These are phyloP conservation scores for Rhodophaea formosa DNA, from an alignment of 2,888 invertebrate genomes.

Conservation along the genomic window DNA sequence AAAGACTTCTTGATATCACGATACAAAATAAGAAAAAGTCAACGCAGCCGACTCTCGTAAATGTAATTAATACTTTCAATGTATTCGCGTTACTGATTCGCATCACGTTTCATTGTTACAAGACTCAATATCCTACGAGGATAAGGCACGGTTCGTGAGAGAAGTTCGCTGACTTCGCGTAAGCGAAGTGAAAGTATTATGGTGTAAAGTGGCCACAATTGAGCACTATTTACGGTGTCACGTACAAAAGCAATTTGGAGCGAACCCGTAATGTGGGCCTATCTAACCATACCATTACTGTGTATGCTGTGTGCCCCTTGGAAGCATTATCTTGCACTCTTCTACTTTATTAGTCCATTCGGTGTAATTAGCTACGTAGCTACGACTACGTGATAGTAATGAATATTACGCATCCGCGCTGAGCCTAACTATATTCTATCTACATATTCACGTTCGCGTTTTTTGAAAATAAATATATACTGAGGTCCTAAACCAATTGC, in stretches of 20 bases:
- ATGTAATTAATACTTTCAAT: slow-evolving; percentile 11
- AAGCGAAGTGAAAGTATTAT: slow-evolving; percentile 50
- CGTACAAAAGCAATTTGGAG: slow-evolving; percentile 52
- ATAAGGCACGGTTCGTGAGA: slow-evolving; percentile 24
- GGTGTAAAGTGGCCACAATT: slow-evolving; percentile 44
- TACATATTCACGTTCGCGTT: background rate
- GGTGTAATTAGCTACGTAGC: background rate
- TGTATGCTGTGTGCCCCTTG: slow-evolving; percentile 8
- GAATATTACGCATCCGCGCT: background rate
- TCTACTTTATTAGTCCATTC: slow-evolving; percentile 10
- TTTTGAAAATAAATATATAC: background rate
- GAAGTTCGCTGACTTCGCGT: slow-evolving; percentile 24
- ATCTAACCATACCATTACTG: slow-evolving; percentile 27
- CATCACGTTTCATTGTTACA: slow-evolving; percentile 12
- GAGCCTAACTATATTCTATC: background rate
- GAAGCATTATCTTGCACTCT: slow-evolving; percentile 22
- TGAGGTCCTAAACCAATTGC: background rate
- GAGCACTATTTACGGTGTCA: slow-evolving; percentile 55
- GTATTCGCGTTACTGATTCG: slow-evolving; percentile 5
- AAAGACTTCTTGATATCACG: background rate
- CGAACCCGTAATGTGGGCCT: slow-evolving; percentile 37
- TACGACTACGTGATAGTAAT: background rate
- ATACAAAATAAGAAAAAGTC: background rate
- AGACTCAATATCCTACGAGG: slow-evolving; percentile 10
- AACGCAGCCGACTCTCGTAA: slow-evolving; percentile 1